A percentile compares a stretch with the other conserved stretches of the same genome.
Evolutionary conservation across 2,888 invertebrate genomes (phyloP).

Genomic region (Calameuta idolon): DNA sequence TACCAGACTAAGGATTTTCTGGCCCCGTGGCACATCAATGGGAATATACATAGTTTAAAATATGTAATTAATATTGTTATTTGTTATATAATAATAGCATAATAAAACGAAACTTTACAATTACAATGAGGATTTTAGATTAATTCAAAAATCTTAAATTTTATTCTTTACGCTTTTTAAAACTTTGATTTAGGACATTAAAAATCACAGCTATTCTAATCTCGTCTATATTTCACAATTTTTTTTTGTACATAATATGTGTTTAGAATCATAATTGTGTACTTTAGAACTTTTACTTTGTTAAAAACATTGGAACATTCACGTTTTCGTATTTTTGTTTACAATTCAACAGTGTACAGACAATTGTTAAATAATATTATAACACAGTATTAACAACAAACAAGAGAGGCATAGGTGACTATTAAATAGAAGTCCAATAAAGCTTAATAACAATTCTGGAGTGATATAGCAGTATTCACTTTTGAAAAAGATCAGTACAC

Average conservation of each 20-base stretch:
- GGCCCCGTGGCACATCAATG: conserved; percentile 1
- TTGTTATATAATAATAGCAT: conserved; percentile 39
- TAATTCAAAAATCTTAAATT: background rate
- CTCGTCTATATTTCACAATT: background rate
- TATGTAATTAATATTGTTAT: conserved; percentile 43
- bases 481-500: background rate
- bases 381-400: background rate
- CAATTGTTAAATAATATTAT: background rate
- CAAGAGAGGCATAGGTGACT: background rate
- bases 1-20: background rate
- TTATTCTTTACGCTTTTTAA: background rate
- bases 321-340: background rate
- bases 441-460: background rate
- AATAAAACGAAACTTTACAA: conserved; percentile 27
- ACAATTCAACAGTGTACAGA: background rate
- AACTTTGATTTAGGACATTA: background rate
- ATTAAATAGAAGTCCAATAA: background rate
- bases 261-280: background rate
- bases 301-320: background rate
- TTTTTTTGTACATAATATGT: background rate
- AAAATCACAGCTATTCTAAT: background rate
- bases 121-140: background rate
- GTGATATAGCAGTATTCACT: background rate
- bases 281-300: background rate
- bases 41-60: conserved; percentile 33